Base-by-base conservation (phyloP, 2,113 vertebrate genomes). In the Tragulus kanchil region DNA sequence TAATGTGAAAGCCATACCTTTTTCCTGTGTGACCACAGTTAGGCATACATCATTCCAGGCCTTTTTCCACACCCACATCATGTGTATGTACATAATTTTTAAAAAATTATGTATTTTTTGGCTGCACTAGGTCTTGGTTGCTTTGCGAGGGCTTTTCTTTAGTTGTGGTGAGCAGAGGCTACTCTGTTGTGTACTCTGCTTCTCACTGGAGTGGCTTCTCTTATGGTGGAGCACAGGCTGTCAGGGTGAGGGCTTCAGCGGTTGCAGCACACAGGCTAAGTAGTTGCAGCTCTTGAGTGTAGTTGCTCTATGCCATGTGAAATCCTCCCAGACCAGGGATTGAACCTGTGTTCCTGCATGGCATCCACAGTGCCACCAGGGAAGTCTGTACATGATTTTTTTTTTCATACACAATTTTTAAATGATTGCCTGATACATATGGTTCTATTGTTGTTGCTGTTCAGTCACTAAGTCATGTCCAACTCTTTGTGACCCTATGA, bases 351-450 rank as follows among this genome's bases (percentile, higher is more conserved):
- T 71, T 36, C 5, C 19, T 23, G 36, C 69, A 45, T 71, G 36
- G 19, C 36, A 45, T 19, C 36, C 36, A 71, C 36, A 45, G 7
- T 26, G 21, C 45, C 54, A 56, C 54, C 25, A 23, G 12, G 6
- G 71, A 26, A 75, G 23, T 48, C 71, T 23, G 13, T 23, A 71
- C 19, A 45, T 11, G 45, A 45, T 48, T 91, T 61, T 81, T 71
- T 45, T 48, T 48, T 16, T 16, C 26, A 28, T 56, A 56, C 77
- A 36, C 82, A 77, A 83, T 71, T 77, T 96, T 85, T 83, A 89
- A 85, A 83, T 84, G 48, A 82, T 59, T 8, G 54, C 8, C 77
- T 25, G 25, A 52, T 90, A 65, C 14, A 58, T 87, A 31, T 8
- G 14, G 9, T 93, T 90, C 50, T 87, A 36, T 36, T 36, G 36